Conservation (phyloP, 2,113 vertebrate genomes). For the Silurus meridionalis region DNA sequence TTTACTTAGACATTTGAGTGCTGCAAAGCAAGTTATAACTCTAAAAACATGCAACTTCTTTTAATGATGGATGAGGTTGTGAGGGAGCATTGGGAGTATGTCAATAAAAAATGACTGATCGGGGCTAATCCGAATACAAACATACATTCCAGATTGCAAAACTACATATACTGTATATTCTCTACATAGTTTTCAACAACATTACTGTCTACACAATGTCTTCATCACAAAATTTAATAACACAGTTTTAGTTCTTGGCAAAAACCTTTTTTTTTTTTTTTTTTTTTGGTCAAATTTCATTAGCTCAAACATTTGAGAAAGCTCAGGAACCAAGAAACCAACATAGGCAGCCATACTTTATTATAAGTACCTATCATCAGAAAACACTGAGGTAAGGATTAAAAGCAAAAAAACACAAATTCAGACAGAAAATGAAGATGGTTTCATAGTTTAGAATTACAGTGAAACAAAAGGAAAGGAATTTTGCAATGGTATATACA, state of each 20-base stretch:
- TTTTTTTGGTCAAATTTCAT: conserved; percentile 13
- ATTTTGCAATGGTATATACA: too few species aligned
- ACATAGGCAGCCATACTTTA: conserved; percentile 13
- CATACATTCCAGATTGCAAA: too few species aligned
- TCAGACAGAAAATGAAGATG: too few species aligned
- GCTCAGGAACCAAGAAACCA: not conserved
- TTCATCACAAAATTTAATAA: not conserved
- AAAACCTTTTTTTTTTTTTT: not conserved
- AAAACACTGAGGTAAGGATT: too few species aligned
- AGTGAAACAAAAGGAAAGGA: too few species aligned
- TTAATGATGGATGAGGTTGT: not conserved
- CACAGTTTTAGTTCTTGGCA: conserved; percentile 1
- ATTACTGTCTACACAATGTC: not conserved
- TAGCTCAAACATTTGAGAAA: not conserved
- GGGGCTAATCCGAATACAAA: too few species aligned
- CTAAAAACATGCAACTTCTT: not conserved
- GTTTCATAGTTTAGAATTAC: too few species aligned
- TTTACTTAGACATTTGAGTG: not conserved
- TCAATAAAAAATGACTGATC: not conserved
- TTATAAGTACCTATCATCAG: not conserved
- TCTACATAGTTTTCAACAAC: not conserved
- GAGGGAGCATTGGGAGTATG: not conserved
- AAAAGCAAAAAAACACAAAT: too few species aligned
- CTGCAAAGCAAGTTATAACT: not conserved
- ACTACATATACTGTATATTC: too few species aligned